These are phyloP conservation scores for Eupithecia vulgata DNA, from an alignment of 2,888 invertebrate genomes.

Conservation along the genomic window DNA sequence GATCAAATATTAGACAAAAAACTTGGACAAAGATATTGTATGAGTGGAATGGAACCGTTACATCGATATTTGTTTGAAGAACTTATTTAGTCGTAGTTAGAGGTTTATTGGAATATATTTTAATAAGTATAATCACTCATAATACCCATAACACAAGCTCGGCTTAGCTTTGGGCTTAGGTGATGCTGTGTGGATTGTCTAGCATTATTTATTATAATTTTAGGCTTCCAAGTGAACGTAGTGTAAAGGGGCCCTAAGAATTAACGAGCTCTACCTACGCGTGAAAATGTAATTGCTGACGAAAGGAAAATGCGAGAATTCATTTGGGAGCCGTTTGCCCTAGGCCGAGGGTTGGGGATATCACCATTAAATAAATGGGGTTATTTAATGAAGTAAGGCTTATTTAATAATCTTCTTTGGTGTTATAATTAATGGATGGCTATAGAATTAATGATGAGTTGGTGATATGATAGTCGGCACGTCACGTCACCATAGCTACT, in stretches of 20 bases:
- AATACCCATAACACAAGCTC: too few relatives aligned
- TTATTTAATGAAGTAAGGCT: not conserved
- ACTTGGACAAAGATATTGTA: too few relatives aligned
- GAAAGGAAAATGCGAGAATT: not conserved
- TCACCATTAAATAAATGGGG: not conserved
- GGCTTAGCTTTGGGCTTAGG: too few relatives aligned
- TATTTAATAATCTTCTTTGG: not conserved
- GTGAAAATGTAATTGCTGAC: not conserved
- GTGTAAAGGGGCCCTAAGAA: not conserved
- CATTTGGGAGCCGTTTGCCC: not conserved
- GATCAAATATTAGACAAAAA: too few relatives aligned
- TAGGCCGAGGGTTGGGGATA: not conserved
- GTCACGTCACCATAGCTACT: not conserved
- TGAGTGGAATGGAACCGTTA: too few relatives aligned
- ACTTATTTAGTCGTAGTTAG: too few relatives aligned
- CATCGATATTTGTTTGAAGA: too few relatives aligned
- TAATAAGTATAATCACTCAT: too few relatives aligned
- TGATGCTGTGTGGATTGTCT: too few relatives aligned
- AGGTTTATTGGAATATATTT: too few relatives aligned
- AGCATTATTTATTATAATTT: too few relatives aligned
- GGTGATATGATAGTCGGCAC: not conserved
- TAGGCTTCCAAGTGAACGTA: not conserved
- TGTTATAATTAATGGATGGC: not conserved
- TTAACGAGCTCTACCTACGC: conserved; percentile 1
- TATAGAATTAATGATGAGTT: not conserved